Evolutionary conservation across 2,888 invertebrate species (phyloP).

Genomic region (Rhopalosiphum nymphaeae): DNA sequence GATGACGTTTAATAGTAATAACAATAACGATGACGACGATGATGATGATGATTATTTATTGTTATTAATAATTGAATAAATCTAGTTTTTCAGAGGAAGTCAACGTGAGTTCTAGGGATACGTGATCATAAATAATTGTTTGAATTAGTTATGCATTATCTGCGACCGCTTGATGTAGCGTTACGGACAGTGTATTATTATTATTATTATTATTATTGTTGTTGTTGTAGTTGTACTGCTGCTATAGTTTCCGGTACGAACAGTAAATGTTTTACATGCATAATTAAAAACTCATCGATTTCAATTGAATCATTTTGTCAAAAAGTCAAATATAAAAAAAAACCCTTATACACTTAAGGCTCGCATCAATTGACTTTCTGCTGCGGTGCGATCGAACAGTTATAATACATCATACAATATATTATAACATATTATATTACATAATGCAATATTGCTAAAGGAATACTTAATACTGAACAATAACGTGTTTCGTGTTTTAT

Average conservation of each 20-base stretch:
- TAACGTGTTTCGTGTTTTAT: background rate
- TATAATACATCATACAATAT: background rate
- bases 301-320: background rate
- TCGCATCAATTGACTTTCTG: background rate
- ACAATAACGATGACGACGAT: background rate
- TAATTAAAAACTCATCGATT: constrained; percentile 47
- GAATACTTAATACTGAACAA: background rate
- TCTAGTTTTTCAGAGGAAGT: constrained; percentile 25
- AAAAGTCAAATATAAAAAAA: background rate
- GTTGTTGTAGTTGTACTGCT: background rate
- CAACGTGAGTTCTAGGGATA: background rate
- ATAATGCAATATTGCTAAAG: background rate
- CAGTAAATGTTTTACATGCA: constrained; percentile 22
- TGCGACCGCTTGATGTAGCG: background rate
- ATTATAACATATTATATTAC: background rate
- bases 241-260: background rate
- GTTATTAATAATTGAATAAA: background rate
- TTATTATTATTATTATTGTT: background rate
- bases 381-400: background rate
- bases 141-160: background rate
- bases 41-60: background rate
- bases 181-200: background rate
- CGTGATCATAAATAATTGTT: constrained; percentile 13
- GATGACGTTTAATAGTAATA: background rate
- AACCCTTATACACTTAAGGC: background rate